Conservation (phyloP, 2,113 vertebrate genomes). For the Danionella cerebrum region DNA sequence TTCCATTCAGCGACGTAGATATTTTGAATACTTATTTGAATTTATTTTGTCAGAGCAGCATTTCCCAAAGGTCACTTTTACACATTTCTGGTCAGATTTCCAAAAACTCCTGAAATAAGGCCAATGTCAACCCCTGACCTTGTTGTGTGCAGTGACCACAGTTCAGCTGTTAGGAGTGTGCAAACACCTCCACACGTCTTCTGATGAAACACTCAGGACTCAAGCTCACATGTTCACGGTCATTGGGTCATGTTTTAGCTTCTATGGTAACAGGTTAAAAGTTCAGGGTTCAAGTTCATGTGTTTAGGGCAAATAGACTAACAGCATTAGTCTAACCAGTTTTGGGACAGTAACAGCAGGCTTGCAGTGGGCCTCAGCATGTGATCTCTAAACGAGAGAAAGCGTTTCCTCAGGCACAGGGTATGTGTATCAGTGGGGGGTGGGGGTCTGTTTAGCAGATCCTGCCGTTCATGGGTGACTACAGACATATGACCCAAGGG, state of each 20-base stretch:
- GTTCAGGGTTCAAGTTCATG: constrained; percentile 3
- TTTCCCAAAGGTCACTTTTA: constrained; percentile 23
- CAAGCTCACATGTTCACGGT: background rate
- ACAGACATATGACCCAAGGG: background rate
- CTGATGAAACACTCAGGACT: background rate
- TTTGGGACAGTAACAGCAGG: constrained; percentile 1
- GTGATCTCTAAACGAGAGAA: background rate
- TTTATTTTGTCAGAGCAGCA: constrained; percentile 21
- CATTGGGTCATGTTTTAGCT: background rate
- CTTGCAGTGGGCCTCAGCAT: background rate
- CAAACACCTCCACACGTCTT: background rate
- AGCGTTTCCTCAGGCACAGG: background rate
- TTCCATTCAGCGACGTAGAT: background rate
- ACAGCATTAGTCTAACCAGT: background rate
- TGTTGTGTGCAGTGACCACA: background rate
- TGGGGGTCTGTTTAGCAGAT: background rate
- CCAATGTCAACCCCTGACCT: constrained; percentile 25
- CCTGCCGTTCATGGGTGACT: background rate
- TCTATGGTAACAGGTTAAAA: background rate
- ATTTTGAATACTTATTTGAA: constrained; percentile 34
- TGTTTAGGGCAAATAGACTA: background rate
- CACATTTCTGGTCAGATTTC: background rate
- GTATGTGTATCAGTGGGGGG: background rate
- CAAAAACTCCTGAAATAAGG: constrained; percentile 6
- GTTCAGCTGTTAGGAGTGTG: background rate